phyloP scores from a whole-genome alignment of 2,113 vertebrate species.

The Oriolus oriolus region DNA sequence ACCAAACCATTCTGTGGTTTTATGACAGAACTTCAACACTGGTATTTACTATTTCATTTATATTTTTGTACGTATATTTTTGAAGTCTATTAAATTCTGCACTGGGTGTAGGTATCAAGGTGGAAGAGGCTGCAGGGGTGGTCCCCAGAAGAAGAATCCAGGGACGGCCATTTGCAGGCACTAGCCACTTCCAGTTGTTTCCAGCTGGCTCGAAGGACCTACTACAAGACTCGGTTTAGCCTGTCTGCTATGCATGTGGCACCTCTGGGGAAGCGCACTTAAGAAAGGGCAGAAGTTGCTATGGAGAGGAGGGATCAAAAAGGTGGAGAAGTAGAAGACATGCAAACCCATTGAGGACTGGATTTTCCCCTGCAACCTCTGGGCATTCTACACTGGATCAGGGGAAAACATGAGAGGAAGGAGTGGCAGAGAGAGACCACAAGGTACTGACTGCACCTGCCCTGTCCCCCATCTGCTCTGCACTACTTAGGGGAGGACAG shows the following conservation, averaged over 20 bases:
- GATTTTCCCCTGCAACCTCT: not conserved
- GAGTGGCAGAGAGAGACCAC: not conserved
- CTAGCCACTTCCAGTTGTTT: not conserved
- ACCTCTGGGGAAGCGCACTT: not conserved
- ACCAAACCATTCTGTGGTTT: not conserved
- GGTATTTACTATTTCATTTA: not conserved
- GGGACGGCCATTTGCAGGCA: not conserved
- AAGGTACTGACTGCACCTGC: not conserved
- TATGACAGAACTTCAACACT: not conserved
- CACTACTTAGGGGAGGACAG: not conserved
- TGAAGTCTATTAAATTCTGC: not conserved
- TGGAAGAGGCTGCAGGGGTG: not conserved
- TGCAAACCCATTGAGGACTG: not conserved
- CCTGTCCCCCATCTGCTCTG: not conserved
- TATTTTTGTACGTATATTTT: not conserved
- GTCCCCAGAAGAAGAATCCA: not conserved
- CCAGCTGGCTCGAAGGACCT: not conserved
- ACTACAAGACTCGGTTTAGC: not conserved
- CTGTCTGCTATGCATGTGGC: accelerated
- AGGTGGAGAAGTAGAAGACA: not conserved
- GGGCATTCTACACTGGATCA: accelerated
- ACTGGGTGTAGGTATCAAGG: not conserved
- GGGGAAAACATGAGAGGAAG: not conserved
- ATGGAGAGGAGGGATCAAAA: not conserved
- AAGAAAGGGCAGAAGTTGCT: not conserved